Evolutionary conservation across 1,140 invertebrate genomes (phyloP).

Genomic region (Mesaphorura yosii): DNA sequence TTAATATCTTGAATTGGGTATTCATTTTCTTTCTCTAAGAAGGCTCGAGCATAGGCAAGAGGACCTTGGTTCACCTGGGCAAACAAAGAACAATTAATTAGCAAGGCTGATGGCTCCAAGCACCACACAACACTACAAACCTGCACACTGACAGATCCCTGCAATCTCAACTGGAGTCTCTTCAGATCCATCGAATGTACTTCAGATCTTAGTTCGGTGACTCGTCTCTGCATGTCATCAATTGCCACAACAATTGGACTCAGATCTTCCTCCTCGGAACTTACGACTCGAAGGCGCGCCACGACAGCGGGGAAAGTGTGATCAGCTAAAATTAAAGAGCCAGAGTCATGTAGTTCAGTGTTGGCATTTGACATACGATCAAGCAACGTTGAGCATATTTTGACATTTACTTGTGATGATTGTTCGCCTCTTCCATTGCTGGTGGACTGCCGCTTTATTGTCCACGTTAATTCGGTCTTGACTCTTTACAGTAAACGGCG

Average conservation of each 20-base stretch:
- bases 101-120: no score
- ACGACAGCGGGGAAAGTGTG: slow-evolving; percentile 30
- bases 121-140: no score
- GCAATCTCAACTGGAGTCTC: slow-evolving; percentile 26
- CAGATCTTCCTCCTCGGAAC: slow-evolving; percentile 29
- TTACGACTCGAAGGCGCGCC: slow-evolving; percentile 18
- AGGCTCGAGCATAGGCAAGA: slow-evolving; percentile 29
- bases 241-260: slow-evolving; percentile 30
- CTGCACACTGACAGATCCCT: slow-evolving; percentile 30
- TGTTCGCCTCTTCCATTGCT: slow-evolving; percentile 30
- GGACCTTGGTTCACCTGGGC: slow-evolving; percentile 31
- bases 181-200: slow-evolving; percentile 28
- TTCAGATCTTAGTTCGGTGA: slow-evolving; percentile 25
- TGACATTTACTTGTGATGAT: slow-evolving; percentile 24
- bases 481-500: slow-evolving; percentile 27
- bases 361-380: background rate
- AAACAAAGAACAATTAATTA: no score
- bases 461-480: slow-evolving; percentile 29
- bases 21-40: slow-evolving; percentile 29
- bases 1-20: slow-evolving; percentile 30
- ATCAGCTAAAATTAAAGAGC: slow-evolving; percentile 20
- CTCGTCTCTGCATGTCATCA: slow-evolving; percentile 31
- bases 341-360: no score
- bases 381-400: background rate
- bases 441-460: slow-evolving; percentile 30